These are phyloP conservation scores for Hirtodrosophila duncani DNA, from an alignment of 2,888 invertebrate species.

Conservation along the genomic window DNA sequence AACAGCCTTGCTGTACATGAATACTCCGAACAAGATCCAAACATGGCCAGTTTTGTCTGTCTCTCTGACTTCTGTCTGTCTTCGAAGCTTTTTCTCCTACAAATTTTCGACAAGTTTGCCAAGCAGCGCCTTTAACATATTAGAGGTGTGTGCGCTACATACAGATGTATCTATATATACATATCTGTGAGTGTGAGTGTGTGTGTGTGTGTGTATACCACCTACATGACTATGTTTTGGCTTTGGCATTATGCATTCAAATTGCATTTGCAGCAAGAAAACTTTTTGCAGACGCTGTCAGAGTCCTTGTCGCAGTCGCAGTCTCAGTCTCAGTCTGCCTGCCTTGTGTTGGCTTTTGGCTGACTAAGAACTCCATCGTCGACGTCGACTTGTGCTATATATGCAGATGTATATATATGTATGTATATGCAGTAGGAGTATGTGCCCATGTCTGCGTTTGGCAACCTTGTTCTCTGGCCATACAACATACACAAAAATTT, in stretches of 20 bases:
- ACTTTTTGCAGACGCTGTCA: conserved; percentile 30
- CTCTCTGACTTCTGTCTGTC: conserved; percentile 25
- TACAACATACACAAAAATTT: conserved; percentile 22
- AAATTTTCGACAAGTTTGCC: conserved; percentile 68
- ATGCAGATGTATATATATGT: background rate
- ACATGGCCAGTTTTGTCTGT: conserved; percentile 60
- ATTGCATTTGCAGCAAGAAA: conserved; percentile 44
- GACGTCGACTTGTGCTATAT: conserved; percentile 33
- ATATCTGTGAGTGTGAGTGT: conserved; percentile 15
- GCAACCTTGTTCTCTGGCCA: conserved; percentile 37
- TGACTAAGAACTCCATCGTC: background rate
- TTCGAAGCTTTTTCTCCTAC: conserved; percentile 23
- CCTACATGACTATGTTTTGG: too few relatives aligned
- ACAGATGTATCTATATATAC: conserved; percentile 13
- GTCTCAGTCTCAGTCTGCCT: conserved; percentile 31
- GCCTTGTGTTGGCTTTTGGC: background rate
- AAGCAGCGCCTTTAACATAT: conserved; percentile 35
- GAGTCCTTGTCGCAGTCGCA: conserved; percentile 4
- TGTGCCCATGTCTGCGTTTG: conserved; percentile 21
- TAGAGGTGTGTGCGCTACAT: conserved; percentile 30
- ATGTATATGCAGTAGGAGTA: conserved; percentile 1
- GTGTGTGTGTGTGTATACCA: background rate
- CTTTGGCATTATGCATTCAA: conserved; percentile 55
- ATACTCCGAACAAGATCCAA: conserved; percentile 43
- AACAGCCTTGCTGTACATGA: conserved; percentile 64